A percentile compares a stretch with the other conserved stretches of the same genome.
Conservation (phyloP, 2,888 invertebrate genomes). For the Nymphalis polychloros region DNA sequence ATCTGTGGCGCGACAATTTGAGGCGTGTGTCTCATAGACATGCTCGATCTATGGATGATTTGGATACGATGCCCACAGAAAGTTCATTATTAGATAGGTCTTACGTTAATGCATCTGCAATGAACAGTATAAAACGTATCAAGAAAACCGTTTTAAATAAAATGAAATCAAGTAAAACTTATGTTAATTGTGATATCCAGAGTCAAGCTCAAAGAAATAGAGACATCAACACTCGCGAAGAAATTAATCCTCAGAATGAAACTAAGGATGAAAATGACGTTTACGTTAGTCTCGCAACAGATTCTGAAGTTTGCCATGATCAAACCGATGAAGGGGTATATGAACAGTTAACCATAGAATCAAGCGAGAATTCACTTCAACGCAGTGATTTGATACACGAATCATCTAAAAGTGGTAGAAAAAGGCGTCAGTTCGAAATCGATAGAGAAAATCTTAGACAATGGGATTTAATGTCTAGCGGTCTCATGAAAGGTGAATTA, state of each 20-base stretch:
- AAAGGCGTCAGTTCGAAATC: constrained; percentile 82
- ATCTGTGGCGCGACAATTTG: constrained; percentile 90
- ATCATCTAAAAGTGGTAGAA: constrained; percentile 42
- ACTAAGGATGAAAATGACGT: constrained; percentile 76
- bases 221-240: constrained; percentile 50
- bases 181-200: constrained; percentile 88
- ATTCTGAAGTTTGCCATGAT: constrained; percentile 49
- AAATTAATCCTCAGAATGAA: constrained; percentile 45
- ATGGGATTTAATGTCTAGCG: constrained; percentile 95
- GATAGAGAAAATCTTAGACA: constrained; percentile 93
- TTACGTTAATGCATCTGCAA: constrained; percentile 58
- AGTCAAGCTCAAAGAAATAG: constrained; percentile 69
- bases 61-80: constrained; percentile 79
- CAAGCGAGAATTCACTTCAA: constrained; percentile 46
- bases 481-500: constrained; percentile 81
- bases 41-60: constrained; percentile 90
- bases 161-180: constrained; percentile 87
- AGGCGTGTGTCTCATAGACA: constrained; percentile 90
- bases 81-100: constrained; percentile 49
- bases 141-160: constrained; percentile 65
- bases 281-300: constrained; percentile 76
- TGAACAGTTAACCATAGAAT: constrained; percentile 78
- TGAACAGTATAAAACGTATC: constrained; percentile 73
- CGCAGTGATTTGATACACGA: constrained; percentile 29
- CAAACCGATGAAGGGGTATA: constrained; percentile 80